phyloP scores from a whole-genome alignment of 2,113 vertebrate species.

The Amblyornis subalaris region DNA sequence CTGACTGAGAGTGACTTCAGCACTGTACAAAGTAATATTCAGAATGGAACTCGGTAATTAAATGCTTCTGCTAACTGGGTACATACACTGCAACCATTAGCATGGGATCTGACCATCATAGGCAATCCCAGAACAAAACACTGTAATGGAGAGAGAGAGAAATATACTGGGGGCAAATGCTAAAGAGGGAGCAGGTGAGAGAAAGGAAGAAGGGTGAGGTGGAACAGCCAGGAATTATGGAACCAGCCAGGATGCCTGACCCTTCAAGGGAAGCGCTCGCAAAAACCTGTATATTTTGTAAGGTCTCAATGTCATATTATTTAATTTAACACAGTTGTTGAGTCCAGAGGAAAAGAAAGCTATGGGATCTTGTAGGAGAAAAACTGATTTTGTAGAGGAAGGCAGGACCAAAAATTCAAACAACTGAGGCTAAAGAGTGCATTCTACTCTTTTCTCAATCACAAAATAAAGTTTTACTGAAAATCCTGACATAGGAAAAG shows the following conservation, averaged over 20 bases:
- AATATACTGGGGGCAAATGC: not conserved
- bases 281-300: not conserved
- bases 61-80: not conserved
- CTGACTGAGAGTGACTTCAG: not conserved
- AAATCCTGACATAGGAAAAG: not conserved
- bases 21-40: not conserved
- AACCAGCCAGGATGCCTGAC: not conserved
- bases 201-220: not conserved
- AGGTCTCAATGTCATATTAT: not conserved
- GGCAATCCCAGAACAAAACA: not conserved
- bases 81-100: not conserved
- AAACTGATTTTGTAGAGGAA: not conserved
- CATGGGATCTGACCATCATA: not conserved
- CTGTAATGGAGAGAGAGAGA: not conserved
- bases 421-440: not conserved
- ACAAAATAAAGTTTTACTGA: not conserved
- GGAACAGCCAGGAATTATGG: not conserved
- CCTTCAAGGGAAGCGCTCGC: not conserved
- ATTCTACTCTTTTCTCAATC: not conserved
- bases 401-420: not conserved
- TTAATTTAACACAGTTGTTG: not conserved
- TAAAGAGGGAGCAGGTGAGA: not conserved
- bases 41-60: not conserved
- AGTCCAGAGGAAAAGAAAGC: not conserved
- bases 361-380: not conserved